Evolutionary conservation across 1,140 invertebrate genomes (phyloP), one percentile per base, ranked within the genome.

Genomic region (Euglossa dilemma): DNA sequence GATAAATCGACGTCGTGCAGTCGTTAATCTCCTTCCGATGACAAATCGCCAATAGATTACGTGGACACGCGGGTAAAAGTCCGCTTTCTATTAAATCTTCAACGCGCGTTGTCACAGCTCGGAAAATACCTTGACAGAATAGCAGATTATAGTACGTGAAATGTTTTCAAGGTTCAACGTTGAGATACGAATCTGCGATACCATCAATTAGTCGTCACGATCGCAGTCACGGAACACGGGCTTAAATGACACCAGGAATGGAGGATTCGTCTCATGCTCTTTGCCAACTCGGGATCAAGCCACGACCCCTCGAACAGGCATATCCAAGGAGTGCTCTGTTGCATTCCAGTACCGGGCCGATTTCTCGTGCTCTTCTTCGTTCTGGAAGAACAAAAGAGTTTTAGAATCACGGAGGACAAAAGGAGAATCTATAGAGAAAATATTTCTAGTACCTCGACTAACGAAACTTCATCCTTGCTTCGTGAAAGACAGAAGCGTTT

Each of bases 261-360:
- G 47, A 36, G 66, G 28, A 78, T 85, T 67, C 84, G 85, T 75
- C 59, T 47, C 54, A 50, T 82, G 85, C 70, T 85, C 86, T 87
- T 87, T 87, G 85, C 80, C 50, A 56, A 56, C 18, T 50, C 54
- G 67, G 67, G 84, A 76, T 77, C 79, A 80, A 70, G 79, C 54
- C 79, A 78, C 45, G 66, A 57, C 47, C 63, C 73, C 63, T 67
- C 16, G 20, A 52, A 47, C 67, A 87, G 82, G 74, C 71, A 72
- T 83, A 85, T 88, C 83, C 61, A 74, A 52, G 85, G 87, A 88
- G 87, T 87, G 85, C 83, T 87, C 50, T 47, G 73, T 54, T 64
- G 81, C 87, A 88, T 87, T 88, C 87, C 85, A 81, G 16, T 47
- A 47, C 7, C 14, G 20, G 23, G 23, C 28, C 70, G 50, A 71